Percentiles rank a stretch among this genome's conserved stretches.
phyloP scores from a whole-genome alignment of 2,797 vertebrate species.

The Pseudotriccus pelzelni region DNA sequence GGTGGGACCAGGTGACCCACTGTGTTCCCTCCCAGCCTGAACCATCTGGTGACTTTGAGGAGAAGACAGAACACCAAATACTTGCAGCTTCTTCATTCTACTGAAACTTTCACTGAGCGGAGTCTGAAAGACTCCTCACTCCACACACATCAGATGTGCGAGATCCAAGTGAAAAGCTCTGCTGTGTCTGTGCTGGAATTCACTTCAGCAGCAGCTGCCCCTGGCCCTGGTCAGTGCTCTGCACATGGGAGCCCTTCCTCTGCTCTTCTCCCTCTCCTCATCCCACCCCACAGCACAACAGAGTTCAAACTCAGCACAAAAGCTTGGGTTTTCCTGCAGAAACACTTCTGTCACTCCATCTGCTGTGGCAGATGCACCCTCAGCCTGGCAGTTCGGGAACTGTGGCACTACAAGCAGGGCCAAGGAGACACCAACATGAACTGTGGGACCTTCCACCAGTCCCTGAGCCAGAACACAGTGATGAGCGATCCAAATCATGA shows the following conservation, averaged over 20 bases:
- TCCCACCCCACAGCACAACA: background rate
- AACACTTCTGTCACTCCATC: background rate
- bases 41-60: background rate
- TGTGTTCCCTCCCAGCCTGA: background rate
- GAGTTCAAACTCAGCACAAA: background rate
- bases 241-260: too few species aligned
- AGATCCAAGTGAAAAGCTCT: background rate
- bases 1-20: background rate
- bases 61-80: background rate
- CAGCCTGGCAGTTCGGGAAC: background rate
- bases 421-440: background rate
- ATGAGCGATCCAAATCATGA: accelerated
- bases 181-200: background rate
- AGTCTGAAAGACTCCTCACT: background rate
- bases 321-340: background rate
- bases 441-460: background rate
- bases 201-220: background rate
- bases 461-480: accelerated
- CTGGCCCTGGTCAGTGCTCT: accelerated
- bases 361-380: background rate
- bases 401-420: background rate
- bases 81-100: background rate
- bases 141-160: accelerated
- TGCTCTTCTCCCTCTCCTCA: background rate
- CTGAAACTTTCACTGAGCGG: background rate